Base-by-base conservation (phyloP, 2,113 vertebrate species). In the Herpailurus yagouaroundi region DNA sequence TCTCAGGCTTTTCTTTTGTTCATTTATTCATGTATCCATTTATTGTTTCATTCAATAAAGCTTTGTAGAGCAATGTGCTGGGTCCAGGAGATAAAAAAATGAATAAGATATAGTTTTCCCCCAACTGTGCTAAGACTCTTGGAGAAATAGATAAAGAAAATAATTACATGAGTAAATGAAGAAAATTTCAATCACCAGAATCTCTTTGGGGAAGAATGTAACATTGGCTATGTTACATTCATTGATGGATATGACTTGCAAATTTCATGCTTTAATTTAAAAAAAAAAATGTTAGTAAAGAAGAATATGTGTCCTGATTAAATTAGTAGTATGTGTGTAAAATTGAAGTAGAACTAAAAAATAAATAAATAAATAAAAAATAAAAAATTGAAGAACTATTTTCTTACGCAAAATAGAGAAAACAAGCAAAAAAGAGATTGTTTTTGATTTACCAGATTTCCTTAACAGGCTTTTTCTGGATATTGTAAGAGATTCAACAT, bases 111-210 rank as follows among this genome's bases (percentile, higher is more conserved):
- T 13, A 74, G 31, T 60, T 3, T 63, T 29, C 29, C 25, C 77
- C 33, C 18, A 92, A 6, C 1, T 7, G 84, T 85, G 31, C 33
- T 77, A 86, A 84, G 45, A 63, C 9, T 89, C 36, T 77, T 64
- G 6, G 25, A 71, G 19, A 97, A 50, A 92, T 33, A 88, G 13
- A 7, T 55, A 89, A 96, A 48, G 48, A 77, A 86, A 96, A 86
- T 92, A 74, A 38, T 82, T 63, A 86, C 29, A 1, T 55, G 14
- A 73, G 1, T 50, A 23, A 10, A 66, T 64, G 64, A 89, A 66
- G 48, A 94, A 83, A 92, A 80, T 48, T 79, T 31, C n/a, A 79
- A 89, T 81, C 57, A 63, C 41, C n/a, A 82, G 50, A 89, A 79
- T 85, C 82, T 68, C 68, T 93, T 69, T 89, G 63, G 36, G 31